Evolutionary conservation across 2,113 vertebrate species (phyloP), one percentile per base, ranked within the genome.

Genomic region (Grammomys dolichurus): DNA sequence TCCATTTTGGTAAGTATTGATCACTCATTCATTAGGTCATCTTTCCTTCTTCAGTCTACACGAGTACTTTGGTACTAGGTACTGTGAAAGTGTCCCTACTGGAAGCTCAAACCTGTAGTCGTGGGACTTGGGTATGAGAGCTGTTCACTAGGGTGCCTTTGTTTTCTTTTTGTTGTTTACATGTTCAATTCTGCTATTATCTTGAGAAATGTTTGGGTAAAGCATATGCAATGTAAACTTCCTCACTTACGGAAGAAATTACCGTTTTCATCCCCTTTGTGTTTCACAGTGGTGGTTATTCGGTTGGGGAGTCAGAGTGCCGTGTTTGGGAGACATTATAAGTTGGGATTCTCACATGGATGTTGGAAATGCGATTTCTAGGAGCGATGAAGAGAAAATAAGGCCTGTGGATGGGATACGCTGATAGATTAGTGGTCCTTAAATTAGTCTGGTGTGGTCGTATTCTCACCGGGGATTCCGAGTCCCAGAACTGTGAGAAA

Each of bases 371-470:
- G 13, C 3, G 19, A 9, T 63, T 43, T 84, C 84, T 20, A 67
- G 67, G 51, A 81, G 36, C 14, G 3, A 28, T 26, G 58, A 36
- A 65, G 46, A 17, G 40, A 22, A 89, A 69, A 11, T 17, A 46
- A 76, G 9, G 36, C 11, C 10, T 31, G 75, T n/a, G 60, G 26
- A 13, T 2, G 10, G 72, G 43, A n/a, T 48, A 69, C 0, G 26
- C 48, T 65, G 51, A 14, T 4, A 54, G 8, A 33, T n/a, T 24
- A 60, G 33, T 14, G 13, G 22, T 6, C 43, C 28, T 72, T 26
- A 24, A 16, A 8, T 28, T 51, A 36, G 36, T 13, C 40, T 2
- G 9, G 10, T 7, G 5, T 0, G 1, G 51, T 17, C 10, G 22
- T 40, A 7, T 10, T 40, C 36, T n/a, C n/a, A 56, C 5, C 65